Conservation (phyloP, 2,797 vertebrate genomes). For the Neosalanx taihuensis region DNA sequence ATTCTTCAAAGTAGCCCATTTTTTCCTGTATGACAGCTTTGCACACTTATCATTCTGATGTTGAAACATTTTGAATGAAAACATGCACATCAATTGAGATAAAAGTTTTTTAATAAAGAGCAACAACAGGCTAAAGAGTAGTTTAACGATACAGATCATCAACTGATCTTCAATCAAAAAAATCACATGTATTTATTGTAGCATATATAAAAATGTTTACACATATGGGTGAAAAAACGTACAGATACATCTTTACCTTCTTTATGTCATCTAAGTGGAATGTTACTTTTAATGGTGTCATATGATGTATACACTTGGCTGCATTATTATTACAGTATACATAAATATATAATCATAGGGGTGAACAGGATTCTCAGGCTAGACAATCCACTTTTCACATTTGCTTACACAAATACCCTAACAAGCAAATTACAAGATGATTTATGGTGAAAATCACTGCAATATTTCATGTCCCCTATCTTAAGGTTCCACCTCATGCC, state of each 20-base stretch:
- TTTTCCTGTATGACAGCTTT: too few relatives aligned
- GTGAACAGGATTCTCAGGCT: slow-evolving; percentile 26
- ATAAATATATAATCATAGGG: slow-evolving; percentile 32
- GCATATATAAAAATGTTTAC: slow-evolving; percentile 78
- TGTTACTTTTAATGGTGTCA: slow-evolving; percentile 23
- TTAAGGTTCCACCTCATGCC: slow-evolving; percentile 77
- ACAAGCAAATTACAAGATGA: slow-evolving; percentile 49
- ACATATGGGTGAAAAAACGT: slow-evolving; percentile 41
- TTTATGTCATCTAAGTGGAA: slow-evolving; percentile 2
- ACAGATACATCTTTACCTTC: slow-evolving; percentile 70
- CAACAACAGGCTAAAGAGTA: slow-evolving; percentile 16
- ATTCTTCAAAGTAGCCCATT: too few relatives aligned
- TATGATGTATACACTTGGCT: slow-evolving; percentile 28
- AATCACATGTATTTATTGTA: slow-evolving; percentile 84
- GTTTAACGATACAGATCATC: too few relatives aligned
- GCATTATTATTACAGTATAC: slow-evolving; percentile 11
- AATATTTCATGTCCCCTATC: slow-evolving; percentile 36
- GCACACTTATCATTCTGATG: too few relatives aligned
- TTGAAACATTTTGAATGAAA: slow-evolving; percentile 52
- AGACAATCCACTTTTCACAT: slow-evolving; percentile 42
- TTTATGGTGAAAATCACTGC: slow-evolving; percentile 46
- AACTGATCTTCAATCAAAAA: slow-evolving; percentile 24
- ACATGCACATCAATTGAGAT: slow-evolving; percentile 26
- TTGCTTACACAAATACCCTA: slow-evolving; percentile 12
- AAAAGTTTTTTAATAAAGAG: slow-evolving; percentile 28